Percentiles rank a stretch among this genome's conserved stretches.
phyloP scores from a whole-genome alignment of 2,113 vertebrate species.

The Rhagologus leucostigma region DNA sequence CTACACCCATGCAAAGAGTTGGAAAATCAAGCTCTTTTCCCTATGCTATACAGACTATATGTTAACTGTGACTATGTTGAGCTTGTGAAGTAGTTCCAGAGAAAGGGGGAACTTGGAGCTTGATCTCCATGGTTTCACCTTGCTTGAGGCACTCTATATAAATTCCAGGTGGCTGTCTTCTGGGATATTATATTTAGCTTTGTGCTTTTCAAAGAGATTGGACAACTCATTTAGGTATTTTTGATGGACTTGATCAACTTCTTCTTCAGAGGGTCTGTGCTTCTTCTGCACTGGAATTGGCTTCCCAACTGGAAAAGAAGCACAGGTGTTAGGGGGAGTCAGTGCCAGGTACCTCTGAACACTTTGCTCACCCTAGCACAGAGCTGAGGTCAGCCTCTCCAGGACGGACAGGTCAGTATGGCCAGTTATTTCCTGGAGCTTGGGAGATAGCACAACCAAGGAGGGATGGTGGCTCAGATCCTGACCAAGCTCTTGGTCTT shows the following conservation, averaged over 20 bases:
- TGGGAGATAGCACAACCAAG: not conserved
- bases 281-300: slow-evolving; percentile 83
- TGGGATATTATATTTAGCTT: slow-evolving; percentile 81
- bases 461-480: not conserved
- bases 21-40: not conserved
- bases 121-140: not conserved
- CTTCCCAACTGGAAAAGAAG: slow-evolving; percentile 80
- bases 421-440: no score
- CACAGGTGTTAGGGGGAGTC: not conserved
- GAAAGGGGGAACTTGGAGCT: not conserved
- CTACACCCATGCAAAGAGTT: not conserved
- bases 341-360: not conserved
- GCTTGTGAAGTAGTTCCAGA: not conserved
- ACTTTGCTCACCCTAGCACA: not conserved
- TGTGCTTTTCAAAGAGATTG: slow-evolving; percentile 89
- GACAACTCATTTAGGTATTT: slow-evolving; percentile 81
- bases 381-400: not conserved
- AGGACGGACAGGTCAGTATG: not conserved
- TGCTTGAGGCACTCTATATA: slow-evolving; percentile 62
- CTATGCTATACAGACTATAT: rapidly evolving
- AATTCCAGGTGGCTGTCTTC: slow-evolving; percentile 84
- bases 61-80: not conserved
- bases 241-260: slow-evolving; percentile 82
- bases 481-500: not conserved
- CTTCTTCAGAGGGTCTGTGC: slow-evolving; percentile 67